phyloP scores from a whole-genome alignment of 2,797 vertebrate genomes.

The Melopsittacus undulatus region DNA sequence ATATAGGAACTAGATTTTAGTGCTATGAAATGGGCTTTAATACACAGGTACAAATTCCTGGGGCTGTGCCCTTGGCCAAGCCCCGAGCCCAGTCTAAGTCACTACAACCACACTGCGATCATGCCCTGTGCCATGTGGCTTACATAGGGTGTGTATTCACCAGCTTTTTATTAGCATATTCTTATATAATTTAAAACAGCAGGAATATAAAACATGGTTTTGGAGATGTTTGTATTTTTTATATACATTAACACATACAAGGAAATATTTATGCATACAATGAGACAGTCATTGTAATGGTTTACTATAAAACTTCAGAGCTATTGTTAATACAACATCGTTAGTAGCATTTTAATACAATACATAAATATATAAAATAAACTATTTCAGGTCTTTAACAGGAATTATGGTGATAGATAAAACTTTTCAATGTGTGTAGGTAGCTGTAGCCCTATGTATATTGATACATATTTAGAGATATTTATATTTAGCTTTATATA shows the following conservation, averaged over 20 bases:
- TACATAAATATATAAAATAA: not conserved
- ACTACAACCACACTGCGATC: not conserved
- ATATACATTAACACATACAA: not conserved
- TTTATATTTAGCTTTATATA: not conserved
- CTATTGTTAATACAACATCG: not conserved
- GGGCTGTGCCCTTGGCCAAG: not conserved
- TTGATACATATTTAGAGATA: not conserved
- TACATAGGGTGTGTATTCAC: not conserved
- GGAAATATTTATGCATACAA: not conserved
- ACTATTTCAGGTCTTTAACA: not conserved
- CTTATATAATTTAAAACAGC: not conserved
- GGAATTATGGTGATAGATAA: not conserved
- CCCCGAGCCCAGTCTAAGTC: not conserved
- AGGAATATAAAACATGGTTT: not conserved
- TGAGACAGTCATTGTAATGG: not conserved
- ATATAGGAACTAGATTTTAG: not conserved
- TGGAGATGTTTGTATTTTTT: not conserved
- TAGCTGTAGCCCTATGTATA: too few species aligned
- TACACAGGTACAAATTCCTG: not conserved
- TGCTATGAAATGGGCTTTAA: not conserved
- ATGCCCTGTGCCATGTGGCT: not conserved
- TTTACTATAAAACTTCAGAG: not conserved
- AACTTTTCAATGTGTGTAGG: not conserved
- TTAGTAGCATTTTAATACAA: not conserved
- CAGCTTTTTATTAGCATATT: not conserved